phyloP scores from a whole-genome alignment of 2,797 vertebrate species.

The Eulemur coronatus region DNA sequence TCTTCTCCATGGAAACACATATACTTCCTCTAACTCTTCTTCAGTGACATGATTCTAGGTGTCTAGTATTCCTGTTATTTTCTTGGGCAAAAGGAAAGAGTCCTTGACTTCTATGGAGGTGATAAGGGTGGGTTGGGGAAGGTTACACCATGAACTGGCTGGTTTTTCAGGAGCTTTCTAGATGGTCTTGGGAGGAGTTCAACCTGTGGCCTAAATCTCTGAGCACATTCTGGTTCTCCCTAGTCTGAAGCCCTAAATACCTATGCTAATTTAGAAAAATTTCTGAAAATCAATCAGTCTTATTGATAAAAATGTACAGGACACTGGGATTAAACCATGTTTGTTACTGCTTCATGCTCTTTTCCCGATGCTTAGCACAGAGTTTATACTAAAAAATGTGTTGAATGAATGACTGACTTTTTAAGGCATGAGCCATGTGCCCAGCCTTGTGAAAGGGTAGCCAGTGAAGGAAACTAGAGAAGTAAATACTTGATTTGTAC shows the following conservation, averaged over 20 bases:
- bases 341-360: neutral
- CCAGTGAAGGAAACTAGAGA: neutral
- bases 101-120: neutral
- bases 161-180: conserved; percentile 28
- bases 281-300: neutral
- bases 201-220: neutral
- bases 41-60: neutral
- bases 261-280: neutral
- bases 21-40: neutral
- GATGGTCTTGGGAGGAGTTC: neutral
- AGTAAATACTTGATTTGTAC: neutral
- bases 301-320: conserved; percentile 47
- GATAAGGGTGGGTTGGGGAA: neutral
- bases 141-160: neutral
- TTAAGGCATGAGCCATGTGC: neutral
- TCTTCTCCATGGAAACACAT: conserved; percentile 26
- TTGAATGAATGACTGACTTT: conserved; percentile 20
- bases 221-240: neutral
- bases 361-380: neutral
- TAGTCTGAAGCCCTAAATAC: neutral
- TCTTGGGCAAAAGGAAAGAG: conserved; percentile 8
- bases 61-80: neutral
- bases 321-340: neutral
- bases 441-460: neutral
- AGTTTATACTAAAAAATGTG: neutral